Base-by-base conservation (phyloP, 1,140 invertebrate genomes). In the Luehdorfia chinensis region DNA sequence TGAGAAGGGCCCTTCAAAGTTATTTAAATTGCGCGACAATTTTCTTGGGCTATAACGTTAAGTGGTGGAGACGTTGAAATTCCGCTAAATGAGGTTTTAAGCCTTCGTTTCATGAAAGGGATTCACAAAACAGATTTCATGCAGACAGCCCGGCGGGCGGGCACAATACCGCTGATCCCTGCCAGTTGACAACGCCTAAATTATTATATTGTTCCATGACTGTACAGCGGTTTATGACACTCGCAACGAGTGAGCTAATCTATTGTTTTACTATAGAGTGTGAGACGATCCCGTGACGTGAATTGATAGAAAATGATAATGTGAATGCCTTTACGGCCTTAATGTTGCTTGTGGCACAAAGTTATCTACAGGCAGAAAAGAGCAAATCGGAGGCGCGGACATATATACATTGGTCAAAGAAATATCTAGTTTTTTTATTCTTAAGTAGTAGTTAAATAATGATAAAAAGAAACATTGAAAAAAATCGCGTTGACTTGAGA, bases 1-100 rank as follows among this genome's bases (percentile, higher is more conserved):
- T 66, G 64, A 57, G 30, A 64, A 63, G 57, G 62, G 68, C 67
- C 63, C 57, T 62, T 66, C 64, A 63, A 79, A 79, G 72, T 81
- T 81, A 81, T 84, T 81, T 75, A 79, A 84, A 77, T 75, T 73
- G 76, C 59, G 66, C 75, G 72, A 78, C 75, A 78, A 81, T 81
- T 80, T 75, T 81, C 75, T 72, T 75, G 55, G 61, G 60, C 67
- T 56, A 76, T 68, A 75, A 67, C 67, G 68, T 73, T 74, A 76
- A 79, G 74, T 71, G 74, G 66, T 52, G 65, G 49, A 68, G 63
- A 63, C 65, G 73, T 61, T 59, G 75, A 58, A 66, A 56, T 67
- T 62, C 46, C 55, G 37, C 64, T 75, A 79, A 83, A 83, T 79
- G 77, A 79, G 70, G 74, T 75, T 79, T 78, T 78, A 81, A 81